phyloP scores from a whole-genome alignment of 2,888 invertebrate species.

The Andrena praecox region DNA sequence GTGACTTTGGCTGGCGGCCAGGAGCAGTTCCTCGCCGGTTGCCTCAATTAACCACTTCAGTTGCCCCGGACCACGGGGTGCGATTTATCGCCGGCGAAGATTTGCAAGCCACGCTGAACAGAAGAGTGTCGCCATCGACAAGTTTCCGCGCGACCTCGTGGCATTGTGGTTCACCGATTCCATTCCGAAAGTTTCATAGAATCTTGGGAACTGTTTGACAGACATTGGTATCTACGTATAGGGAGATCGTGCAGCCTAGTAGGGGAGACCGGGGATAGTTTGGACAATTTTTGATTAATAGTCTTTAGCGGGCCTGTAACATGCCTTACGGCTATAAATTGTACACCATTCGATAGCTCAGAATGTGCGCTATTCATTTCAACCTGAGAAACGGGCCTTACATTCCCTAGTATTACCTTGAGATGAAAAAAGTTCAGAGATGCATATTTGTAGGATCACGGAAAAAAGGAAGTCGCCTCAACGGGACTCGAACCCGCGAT shows the following conservation, averaged over 20 bases:
- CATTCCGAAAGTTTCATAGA: conserved; percentile 19
- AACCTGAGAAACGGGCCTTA: too few species aligned
- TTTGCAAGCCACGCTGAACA: conserved; percentile 52
- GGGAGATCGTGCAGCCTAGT: not conserved
- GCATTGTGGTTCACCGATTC: conserved; percentile 23
- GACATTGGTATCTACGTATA: not conserved
- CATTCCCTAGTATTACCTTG: too few species aligned
- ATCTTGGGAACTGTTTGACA: not conserved
- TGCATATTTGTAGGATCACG: too few species aligned
- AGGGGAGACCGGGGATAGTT: too few species aligned
- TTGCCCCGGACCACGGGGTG: conserved; percentile 19
- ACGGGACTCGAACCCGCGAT: too few species aligned
- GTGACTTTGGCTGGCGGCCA: conserved; percentile 53
- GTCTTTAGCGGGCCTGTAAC: too few species aligned
- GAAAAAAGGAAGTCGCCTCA: too few species aligned
- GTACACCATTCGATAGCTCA: too few species aligned
- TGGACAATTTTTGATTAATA: too few species aligned
- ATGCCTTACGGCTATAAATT: too few species aligned
- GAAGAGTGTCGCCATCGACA: conserved; percentile 36
- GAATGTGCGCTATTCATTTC: too few species aligned
- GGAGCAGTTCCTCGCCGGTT: conserved; percentile 44
- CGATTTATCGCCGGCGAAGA: conserved; percentile 53
- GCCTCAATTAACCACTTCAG: conserved; percentile 56
- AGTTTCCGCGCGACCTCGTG: not conserved
- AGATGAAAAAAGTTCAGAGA: too few species aligned